Conservation (phyloP, 35 echinoderm and acorn worm genomes). For the Apostichopus californicus region DNA sequence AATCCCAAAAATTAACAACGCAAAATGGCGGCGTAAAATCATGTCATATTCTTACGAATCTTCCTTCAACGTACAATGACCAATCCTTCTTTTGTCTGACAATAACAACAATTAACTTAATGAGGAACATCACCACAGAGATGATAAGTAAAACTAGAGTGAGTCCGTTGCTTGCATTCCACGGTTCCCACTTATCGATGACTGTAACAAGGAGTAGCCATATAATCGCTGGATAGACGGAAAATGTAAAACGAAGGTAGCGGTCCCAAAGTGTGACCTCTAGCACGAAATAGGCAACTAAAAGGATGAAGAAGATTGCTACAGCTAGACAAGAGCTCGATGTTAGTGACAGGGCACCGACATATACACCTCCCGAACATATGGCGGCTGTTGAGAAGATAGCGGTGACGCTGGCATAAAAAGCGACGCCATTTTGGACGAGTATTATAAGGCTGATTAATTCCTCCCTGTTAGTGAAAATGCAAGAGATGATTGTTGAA, state of each 20-base stretch:
- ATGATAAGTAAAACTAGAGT: slow-evolving; percentile 33
- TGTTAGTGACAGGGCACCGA: background rate
- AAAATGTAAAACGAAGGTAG: slow-evolving; percentile 39
- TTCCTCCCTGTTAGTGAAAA: slow-evolving; percentile 30
- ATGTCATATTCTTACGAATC: background rate
- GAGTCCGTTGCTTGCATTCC: slow-evolving; percentile 21
- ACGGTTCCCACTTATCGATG: slow-evolving; percentile 21
- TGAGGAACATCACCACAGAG: slow-evolving; percentile 21
- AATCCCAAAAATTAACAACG: no score
- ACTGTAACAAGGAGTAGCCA: background rate
- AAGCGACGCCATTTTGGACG: slow-evolving; percentile 52
- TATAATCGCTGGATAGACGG: slow-evolving; percentile 24
- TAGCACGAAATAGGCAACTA: slow-evolving; percentile 44
- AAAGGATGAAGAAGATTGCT: slow-evolving; percentile 36
- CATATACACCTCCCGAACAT: slow-evolving; percentile 38
- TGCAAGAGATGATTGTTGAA: background rate
- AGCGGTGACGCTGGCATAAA: slow-evolving; percentile 30
- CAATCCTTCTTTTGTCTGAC: slow-evolving; percentile 20
- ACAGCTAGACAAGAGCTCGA: slow-evolving; percentile 1
- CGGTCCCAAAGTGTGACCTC: slow-evolving; percentile 40
- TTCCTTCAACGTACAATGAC: slow-evolving; percentile 43
- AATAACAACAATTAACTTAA: slow-evolving; percentile 19
- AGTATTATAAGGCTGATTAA: slow-evolving; percentile 14
- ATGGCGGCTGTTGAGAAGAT: slow-evolving; percentile 40
- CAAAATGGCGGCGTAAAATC: no score